Evolutionary conservation across 1,140 invertebrate species (phyloP), one percentile per base, ranked within the genome.

Genomic region (Microplitis mediator): DNA sequence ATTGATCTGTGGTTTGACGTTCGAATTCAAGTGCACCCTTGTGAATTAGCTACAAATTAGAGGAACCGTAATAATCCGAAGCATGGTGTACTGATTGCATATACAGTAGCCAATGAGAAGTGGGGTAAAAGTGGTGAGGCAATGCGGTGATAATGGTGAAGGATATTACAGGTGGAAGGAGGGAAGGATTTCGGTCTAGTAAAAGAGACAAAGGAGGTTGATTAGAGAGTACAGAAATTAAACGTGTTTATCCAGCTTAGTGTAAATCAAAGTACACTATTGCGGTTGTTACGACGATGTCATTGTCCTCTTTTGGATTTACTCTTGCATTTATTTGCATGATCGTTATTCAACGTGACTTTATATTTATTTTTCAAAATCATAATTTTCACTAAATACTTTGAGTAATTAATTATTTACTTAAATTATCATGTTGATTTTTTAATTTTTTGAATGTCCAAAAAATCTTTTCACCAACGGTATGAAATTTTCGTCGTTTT

Each of bases 21-120:
- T 79, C 79, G 77, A 80, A 82, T 81, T 81, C 75, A 79, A 82
- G 77, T 81, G 80, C 80, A 79, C 80, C 81, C 82, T 76, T 80
- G 78, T 85, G 84, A 86, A 87, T 87, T 86, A 86, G 84, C 81
- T 82, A 80, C 81, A 86, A 86, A 86, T 87, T 86, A 86, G 83
- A 85, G 83, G 80, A 78, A 80, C 80, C 81, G 84, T 83, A 83
- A 85, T 87, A 84, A 84, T 81, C 80, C 79, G 76, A 45, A 58
- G 66, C 32, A 14, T 34, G 14, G 14, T 36, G 16, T 39, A 11
- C n/a, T 14, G 31, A 51, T n/a, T 68, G 52, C 32, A 60, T 39
- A 13, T 8, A 54, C 11, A 34, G 23, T 23, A 11, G 50, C 5
- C 13, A 34, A 52, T 9, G 14, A 50, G 9, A 50, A 23, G n/a